These are phyloP conservation scores for Dasyprocta punctata DNA, from an alignment of 2,113 vertebrate species.

Conservation along the genomic window DNA sequence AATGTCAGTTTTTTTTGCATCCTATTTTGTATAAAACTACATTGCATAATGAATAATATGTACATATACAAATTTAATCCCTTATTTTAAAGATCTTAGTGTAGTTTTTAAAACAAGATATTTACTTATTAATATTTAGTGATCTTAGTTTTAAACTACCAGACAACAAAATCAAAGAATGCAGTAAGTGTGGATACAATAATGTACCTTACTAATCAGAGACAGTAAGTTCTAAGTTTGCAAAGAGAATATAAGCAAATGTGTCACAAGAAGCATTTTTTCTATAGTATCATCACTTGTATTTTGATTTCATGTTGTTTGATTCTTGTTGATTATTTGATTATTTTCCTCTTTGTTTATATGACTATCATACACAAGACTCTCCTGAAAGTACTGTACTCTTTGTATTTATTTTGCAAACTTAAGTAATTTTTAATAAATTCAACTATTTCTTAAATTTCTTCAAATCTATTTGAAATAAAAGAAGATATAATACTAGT, in stretches of 20 bases:
- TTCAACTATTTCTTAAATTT: not conserved
- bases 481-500: not conserved
- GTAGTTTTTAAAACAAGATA: constrained; percentile 20
- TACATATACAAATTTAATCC: not conserved
- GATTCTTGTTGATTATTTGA: not conserved
- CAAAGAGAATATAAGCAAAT: not conserved
- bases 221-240: not conserved
- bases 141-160: not conserved
- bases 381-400: not conserved
- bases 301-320: not conserved
- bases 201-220: not conserved
- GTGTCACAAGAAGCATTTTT: not conserved
- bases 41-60: not conserved
- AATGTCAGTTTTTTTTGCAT: not conserved
- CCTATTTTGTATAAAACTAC: not conserved
- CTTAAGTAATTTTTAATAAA: constrained; percentile 32
- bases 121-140: not conserved
- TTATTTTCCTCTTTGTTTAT: constrained; percentile 36
- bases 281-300: not conserved
- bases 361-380: not conserved
- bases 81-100: not conserved
- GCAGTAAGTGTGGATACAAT: not conserved
- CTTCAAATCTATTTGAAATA: not conserved
- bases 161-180: not conserved
- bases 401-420: constrained; percentile 28